A percentile compares a stretch with the other conserved stretches of the same genome.
Conservation (phyloP, 2,113 vertebrate genomes). For the Otolemur garnettii region DNA sequence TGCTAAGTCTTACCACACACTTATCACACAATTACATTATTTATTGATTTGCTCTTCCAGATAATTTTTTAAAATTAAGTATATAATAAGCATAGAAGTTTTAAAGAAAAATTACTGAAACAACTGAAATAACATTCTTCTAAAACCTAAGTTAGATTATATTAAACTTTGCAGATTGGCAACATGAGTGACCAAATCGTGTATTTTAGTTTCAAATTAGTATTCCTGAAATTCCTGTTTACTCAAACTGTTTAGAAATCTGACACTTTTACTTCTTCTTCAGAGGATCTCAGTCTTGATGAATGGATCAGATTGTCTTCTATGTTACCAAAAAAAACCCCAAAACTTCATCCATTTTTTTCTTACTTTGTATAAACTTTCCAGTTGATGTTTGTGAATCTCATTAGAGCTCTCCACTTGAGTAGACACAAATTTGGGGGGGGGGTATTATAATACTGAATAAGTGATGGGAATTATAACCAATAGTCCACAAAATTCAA, state of each 20-base stretch:
- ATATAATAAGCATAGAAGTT: background rate
- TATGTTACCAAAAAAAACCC: background rate
- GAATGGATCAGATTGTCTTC: background rate
- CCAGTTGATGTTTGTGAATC: background rate
- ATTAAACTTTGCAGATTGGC: background rate
- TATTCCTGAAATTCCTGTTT: background rate
- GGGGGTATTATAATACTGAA: background rate
- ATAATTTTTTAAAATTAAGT: background rate
- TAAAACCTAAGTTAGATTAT: background rate
- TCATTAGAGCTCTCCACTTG: background rate
- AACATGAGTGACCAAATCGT: background rate
- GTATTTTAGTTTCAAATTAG: slow-evolving; percentile 34
- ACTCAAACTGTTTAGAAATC: slow-evolving; percentile 1
- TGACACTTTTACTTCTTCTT: background rate
- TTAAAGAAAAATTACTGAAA: slow-evolving; percentile 26
- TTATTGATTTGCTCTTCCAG: background rate
- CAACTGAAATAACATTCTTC: background rate
- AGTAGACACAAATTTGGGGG: background rate
- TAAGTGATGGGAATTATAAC: background rate
- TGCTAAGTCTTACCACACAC: background rate
- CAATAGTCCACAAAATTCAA: background rate
- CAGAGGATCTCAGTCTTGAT: background rate
- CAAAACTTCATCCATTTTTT: background rate
- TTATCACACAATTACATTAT: background rate
- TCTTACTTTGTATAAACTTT: background rate